phyloP scores from a whole-genome alignment of 2,888 invertebrate genomes.

The Proisotoma minuta region DNA sequence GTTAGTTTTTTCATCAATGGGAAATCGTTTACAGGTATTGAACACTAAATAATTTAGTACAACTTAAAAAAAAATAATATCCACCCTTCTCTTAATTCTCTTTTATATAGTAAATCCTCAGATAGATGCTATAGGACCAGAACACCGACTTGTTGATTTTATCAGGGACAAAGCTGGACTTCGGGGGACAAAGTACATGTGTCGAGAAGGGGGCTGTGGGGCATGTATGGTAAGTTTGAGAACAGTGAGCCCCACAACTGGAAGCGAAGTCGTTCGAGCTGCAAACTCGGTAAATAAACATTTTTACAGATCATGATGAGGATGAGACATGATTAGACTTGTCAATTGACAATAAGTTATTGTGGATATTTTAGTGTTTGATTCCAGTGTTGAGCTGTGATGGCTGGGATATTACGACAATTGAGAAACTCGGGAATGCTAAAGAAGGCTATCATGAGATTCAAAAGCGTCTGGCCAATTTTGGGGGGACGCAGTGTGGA shows the following conservation, averaged over 20 bases:
- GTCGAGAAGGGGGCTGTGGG: constrained; percentile 65
- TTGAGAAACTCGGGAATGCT: constrained; percentile 67
- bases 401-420: constrained; percentile 64
- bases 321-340: background rate
- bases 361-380: constrained; percentile 56
- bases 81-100: background rate
- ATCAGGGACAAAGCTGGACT: constrained; percentile 31
- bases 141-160: constrained; percentile 33
- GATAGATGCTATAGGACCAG: constrained; percentile 3
- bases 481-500: constrained; percentile 55
- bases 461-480: constrained; percentile 60
- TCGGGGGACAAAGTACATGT: constrained; percentile 37
- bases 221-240: constrained; percentile 53
- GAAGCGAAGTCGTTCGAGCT: constrained; percentile 56
- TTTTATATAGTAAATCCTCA: background rate
- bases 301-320: background rate
- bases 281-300: constrained; percentile 60
- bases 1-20: background rate
- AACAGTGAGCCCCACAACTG: constrained; percentile 32
- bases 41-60: background rate
- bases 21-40: background rate
- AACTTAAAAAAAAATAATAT: background rate
- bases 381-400: constrained; percentile 62
- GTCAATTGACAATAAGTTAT: background rate
- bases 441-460: constrained; percentile 64